A percentile compares a stretch with the other conserved stretches of the same genome.
Evolutionary conservation across 2,888 invertebrate species (phyloP).

Genomic region (Xylota segnis): DNA sequence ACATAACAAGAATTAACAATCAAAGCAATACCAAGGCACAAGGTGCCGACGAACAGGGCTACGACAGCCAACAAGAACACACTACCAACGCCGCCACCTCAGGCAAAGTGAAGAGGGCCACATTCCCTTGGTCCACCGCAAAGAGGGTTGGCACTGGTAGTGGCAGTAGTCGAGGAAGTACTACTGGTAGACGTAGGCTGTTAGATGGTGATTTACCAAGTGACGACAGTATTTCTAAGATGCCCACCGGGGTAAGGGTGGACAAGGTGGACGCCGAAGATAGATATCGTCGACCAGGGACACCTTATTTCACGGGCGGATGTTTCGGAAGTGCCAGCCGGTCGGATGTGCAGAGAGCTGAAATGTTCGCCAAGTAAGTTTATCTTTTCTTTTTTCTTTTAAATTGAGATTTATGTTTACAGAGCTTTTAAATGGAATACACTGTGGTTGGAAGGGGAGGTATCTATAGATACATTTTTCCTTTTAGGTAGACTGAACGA

Average conservation of each 20-base stretch:
- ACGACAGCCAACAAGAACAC: conserved; percentile 19
- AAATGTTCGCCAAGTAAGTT: conserved; percentile 79
- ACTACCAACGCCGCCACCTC: neutral
- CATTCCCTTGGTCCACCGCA: conserved; percentile 27
- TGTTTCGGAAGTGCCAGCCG: conserved; percentile 78
- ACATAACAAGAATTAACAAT: conserved; percentile 50
- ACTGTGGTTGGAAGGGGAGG: neutral
- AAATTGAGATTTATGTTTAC: conserved; percentile 24
- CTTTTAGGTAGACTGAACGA: no score
- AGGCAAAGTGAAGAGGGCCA: conserved; percentile 54
- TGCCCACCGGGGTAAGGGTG: conserved; percentile 10
- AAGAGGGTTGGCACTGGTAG: conserved; percentile 30
- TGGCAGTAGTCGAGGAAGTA: conserved; percentile 13
- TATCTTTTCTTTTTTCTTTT: neutral
- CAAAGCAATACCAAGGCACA: conserved; percentile 63
- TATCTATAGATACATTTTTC: neutral
- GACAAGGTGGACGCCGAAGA: conserved; percentile 24
- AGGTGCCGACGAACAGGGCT: conserved; percentile 56
- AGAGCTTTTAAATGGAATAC: neutral
- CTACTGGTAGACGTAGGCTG: conserved; percentile 34
- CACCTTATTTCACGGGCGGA: conserved; percentile 78
- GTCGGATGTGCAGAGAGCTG: conserved; percentile 77
- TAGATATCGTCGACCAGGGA: conserved; percentile 62
- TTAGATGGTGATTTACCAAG: conserved; percentile 44
- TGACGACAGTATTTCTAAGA: conserved; percentile 40